Base-by-base conservation (phyloP, 2,888 invertebrate species). In the Drosophila paramelanica region DNA sequence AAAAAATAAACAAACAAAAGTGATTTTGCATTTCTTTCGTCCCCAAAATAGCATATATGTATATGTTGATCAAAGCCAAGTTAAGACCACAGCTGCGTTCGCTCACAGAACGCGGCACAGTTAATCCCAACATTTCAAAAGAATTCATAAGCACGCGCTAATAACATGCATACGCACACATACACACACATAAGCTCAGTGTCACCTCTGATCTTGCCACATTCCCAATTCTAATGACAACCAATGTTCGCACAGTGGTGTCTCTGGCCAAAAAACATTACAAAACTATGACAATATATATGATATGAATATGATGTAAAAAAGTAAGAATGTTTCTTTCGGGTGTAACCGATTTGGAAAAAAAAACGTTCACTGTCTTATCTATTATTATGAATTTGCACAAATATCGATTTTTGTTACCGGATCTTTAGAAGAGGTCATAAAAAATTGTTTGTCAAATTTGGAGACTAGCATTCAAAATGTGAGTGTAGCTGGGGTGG, bases 101-200 rank as follows among this genome's bases (percentile, higher is more conserved):
- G 33, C 14, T 8, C 8, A 55, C 23, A 49, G 17, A 49, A 42
- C 51, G 49, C 13, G n/a, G n/a, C 25, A 52, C 59, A 57, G 71
- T 66, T 76, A 61, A 61, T 57, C 45, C 11, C 50, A 57, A 33
- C 25, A 67, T 79, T 85, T 83, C 77, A 58, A 85, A 69, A 77
- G 83, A 83, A 83, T 88, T 85, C 69, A 73, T 85, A 77, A 75
- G 77, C 83, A 82, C 83, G 74, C 75, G 86, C 79, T 82, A 82
- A 81, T 69, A 43, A 13, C 42, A 61, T 36, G 17, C 39, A 31
- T 31, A n/a, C 42, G 20, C 13, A 23, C 17, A 11, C 14, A 10
- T 23, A 49, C 13, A 52, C 25, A 45, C 6, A 39, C 20, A 20
- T 6, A 14, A 13, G 27, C 42, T 14, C 20, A 27, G 52, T 45